Evolutionary conservation across 64 coral and sea anemone genomes (phyloP), one percentile per base, ranked within the genome.

Genomic region (Montipora efflorescens): DNA sequence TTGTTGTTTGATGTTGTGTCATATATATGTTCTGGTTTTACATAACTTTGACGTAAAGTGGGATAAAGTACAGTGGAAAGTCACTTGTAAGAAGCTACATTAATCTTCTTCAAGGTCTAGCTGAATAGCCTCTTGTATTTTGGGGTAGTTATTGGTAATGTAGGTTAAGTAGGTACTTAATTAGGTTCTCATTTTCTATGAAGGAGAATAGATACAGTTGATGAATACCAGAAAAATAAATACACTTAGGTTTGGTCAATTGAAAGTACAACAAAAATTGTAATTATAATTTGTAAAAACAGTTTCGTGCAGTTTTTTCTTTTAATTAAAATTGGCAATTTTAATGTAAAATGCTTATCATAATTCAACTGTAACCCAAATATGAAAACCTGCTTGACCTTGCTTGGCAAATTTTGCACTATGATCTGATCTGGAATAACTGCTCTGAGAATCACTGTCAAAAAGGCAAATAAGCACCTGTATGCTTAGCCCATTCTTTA

Each of bases 1-100:
- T 75, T 36, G 73, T 75, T 75, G 73, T 75, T 75, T 75, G 73
- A 75, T 75, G 68, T 72, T 72, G n/a, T 72, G 19, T 7, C 21
- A 36, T 36, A 72, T 72, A 72, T 72, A 72, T 72, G 68, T 72
- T 72, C 68, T 72, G 68, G 68, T 72, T 72, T 72, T 79, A 49
- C 58, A 90, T 69, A 80, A 90, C 80, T 61, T 66, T 43, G 28
- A 46, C 15, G 6, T 43, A 8, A 78, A 78, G 47, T 46, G 75
- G 47, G 47, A 78, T 46, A 52, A 90, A 78, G 62, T 91, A 68
- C 4, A 82, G 18, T 20, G 90, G 70, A 62, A 92, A 22, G 70
- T 80, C 90, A 92, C 78, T 74, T 92, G 80, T 79, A 84, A 92
- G 47, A n/a, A 76, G 67, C 70, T 82, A 1, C 0, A 82, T 92